Evolutionary conservation across 2,888 invertebrate genomes (phyloP).

Genomic region (Encarsia formosa): DNA sequence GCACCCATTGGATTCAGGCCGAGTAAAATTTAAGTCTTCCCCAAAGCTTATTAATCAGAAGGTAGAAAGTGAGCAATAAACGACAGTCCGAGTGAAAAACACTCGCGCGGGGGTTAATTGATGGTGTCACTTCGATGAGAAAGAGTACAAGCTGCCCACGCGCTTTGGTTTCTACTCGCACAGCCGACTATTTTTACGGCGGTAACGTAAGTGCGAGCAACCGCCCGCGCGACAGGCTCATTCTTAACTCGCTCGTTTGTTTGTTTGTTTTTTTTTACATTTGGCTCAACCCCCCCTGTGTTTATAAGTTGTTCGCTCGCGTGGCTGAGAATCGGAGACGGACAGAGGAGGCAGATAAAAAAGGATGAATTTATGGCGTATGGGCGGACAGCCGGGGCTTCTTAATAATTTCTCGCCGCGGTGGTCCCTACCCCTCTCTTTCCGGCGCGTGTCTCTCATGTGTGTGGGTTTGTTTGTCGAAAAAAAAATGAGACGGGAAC

Average conservation of each 20-base stretch:
- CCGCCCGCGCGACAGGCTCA: constrained; percentile 31
- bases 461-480: no score
- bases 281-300: not conserved
- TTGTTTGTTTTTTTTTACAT: not conserved
- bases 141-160: constrained; percentile 38
- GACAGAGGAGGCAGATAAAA: no score
- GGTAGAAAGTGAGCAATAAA: no score
- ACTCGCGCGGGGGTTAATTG: constrained; percentile 49
- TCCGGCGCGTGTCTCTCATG: constrained; percentile 5
- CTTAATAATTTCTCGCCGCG: constrained; percentile 26
- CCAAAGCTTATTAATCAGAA: no score
- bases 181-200: not conserved
- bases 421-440: constrained; percentile 23
- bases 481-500: no score
- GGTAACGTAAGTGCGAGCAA: constrained; percentile 33
- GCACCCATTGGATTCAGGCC: no score
- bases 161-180: not conserved
- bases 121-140: constrained; percentile 45
- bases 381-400: constrained; percentile 3
- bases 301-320: not conserved
- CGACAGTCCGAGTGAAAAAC: no score
- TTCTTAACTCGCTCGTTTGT: constrained; percentile 22
- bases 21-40: no score
- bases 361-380: not conserved
- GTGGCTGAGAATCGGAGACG: not conserved